Conservation (phyloP, 2,888 invertebrate genomes). For the Cataglyphis altisquamis region DNA sequence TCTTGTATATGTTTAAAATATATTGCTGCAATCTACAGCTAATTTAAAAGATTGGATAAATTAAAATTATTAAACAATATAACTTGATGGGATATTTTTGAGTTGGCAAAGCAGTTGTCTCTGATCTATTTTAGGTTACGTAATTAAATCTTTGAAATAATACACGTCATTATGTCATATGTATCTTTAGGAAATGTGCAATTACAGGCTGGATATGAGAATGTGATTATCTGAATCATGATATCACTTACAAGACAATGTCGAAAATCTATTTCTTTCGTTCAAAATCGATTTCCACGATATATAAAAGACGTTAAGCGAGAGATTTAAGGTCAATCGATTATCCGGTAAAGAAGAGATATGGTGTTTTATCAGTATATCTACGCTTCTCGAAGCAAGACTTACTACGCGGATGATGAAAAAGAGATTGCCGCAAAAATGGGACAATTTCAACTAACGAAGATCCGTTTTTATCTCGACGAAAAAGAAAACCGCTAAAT, state of each 20-base stretch:
- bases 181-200: background rate
- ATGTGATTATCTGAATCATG: background rate
- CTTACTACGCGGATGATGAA: conserved; percentile 18
- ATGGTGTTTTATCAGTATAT: conserved; percentile 25
- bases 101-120: background rate
- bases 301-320: conserved; percentile 9
- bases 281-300: conserved; percentile 22
- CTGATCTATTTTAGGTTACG: background rate
- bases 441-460: conserved; percentile 35
- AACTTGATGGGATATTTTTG: background rate
- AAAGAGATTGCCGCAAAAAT: conserved; percentile 43
- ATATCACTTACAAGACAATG: background rate
- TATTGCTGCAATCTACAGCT: background rate
- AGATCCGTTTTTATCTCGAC: conserved; percentile 3
- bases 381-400: conserved; percentile 2
- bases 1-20: background rate
- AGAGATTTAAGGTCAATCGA: conserved; percentile 50
- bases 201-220: background rate
- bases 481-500: background rate
- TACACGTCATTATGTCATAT: background rate
- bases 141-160: conserved; percentile 1
- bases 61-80: background rate
- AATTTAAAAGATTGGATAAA: background rate
- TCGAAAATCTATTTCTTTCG: conserved; percentile 24
- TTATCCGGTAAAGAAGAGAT: conserved; percentile 27